Evolutionary conservation across 2,113 vertebrate genomes (phyloP).

Genomic region (Ochotona princeps): DNA sequence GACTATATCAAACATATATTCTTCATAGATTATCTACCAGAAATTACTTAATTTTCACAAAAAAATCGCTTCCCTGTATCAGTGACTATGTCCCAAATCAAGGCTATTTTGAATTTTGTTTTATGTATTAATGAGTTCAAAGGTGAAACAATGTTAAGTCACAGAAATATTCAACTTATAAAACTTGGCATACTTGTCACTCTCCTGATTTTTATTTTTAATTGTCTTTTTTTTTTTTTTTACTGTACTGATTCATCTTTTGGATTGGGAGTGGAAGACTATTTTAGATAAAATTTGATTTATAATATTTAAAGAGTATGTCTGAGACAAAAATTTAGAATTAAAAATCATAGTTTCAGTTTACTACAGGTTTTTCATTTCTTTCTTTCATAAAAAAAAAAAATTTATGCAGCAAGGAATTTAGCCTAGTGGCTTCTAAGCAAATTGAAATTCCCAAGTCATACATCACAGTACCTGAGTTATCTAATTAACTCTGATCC

Average conservation of each 20-base stretch:
- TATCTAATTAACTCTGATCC: too few relatives aligned
- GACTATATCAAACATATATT: neutral
- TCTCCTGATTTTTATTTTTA: neutral
- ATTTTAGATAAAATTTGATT: neutral
- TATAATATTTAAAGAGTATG: neutral
- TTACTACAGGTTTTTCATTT: neutral
- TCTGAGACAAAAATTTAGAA: neutral
- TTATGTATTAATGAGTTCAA: neutral
- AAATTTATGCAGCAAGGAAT: too few relatives aligned
- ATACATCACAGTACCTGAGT: too few relatives aligned
- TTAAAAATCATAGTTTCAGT: neutral
- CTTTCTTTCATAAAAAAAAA: neutral
- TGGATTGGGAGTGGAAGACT: neutral
- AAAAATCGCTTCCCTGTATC: conserved; percentile 9
- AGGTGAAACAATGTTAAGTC: neutral
- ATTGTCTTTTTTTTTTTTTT: neutral
- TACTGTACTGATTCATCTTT: neutral
- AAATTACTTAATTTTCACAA: neutral
- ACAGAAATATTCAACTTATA: neutral
- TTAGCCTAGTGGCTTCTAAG: too few relatives aligned
- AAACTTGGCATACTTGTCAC: neutral
- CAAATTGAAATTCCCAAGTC: too few relatives aligned
- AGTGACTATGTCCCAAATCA: neutral
- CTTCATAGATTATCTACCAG: neutral
- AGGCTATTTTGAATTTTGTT: too few relatives aligned